A percentile compares a stretch with the other conserved stretches of the same genome.
Evolutionary conservation across 2,113 vertebrate species (phyloP).

Genomic region (Monarcha castaneiventris): DNA sequence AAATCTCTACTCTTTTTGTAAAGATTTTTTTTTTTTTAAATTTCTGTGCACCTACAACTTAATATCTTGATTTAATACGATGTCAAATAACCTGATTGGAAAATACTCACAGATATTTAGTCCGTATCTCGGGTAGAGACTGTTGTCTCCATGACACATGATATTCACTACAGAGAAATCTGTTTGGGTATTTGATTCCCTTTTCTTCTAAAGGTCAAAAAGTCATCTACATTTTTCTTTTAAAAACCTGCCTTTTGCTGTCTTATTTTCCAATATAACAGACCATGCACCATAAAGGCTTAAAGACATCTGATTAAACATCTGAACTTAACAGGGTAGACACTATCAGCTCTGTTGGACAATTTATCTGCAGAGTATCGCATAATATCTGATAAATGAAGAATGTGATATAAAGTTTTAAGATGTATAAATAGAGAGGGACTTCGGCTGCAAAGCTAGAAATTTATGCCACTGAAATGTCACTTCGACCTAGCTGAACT

Average conservation of each 20-base stretch:
- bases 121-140: neutral
- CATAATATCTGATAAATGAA: neutral
- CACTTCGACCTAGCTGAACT: neutral
- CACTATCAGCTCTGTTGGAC: neutral
- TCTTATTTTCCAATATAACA: neutral
- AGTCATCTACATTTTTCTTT: neutral
- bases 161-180: neutral
- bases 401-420: neutral
- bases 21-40: neutral
- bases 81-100: neutral
- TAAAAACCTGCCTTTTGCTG: neutral
- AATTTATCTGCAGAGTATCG: neutral
- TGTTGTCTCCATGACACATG: neutral
- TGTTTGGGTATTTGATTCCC: neutral
- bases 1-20: neutral
- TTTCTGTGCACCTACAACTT: neutral
- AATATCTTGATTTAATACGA: neutral
- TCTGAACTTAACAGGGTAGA: neutral
- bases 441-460: neutral
- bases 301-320: neutral
- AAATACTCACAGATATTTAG: neutral
- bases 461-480: neutral
- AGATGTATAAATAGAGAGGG: neutral
- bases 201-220: neutral
- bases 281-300: neutral